phyloP scores from a whole-genome alignment of 2,797 vertebrate genomes.

The Xerus rutilus region DNA sequence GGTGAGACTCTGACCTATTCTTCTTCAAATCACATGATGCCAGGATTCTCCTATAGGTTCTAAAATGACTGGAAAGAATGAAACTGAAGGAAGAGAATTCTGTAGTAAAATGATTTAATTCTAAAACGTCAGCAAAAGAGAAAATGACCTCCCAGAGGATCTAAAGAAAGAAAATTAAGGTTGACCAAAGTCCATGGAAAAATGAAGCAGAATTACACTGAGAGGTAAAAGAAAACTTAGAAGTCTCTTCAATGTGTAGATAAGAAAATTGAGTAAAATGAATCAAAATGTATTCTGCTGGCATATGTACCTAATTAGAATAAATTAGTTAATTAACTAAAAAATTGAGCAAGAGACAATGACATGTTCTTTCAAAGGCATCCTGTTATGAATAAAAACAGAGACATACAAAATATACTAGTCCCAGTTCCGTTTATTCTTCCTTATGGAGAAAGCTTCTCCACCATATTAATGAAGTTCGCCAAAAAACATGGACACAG shows the following conservation, averaged over 20 bases:
- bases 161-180: background rate
- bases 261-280: background rate
- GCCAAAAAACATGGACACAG: background rate
- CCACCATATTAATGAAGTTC: background rate
- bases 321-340: too few relatives aligned
- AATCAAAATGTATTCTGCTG: too few relatives aligned
- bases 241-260: background rate
- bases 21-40: background rate
- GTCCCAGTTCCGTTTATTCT: background rate
- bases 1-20: background rate
- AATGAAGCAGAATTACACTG: background rate
- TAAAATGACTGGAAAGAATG: background rate
- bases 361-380: background rate
- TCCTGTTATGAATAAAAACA: background rate
- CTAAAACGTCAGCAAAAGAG: background rate
- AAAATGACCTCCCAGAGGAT: background rate
- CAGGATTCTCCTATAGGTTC: background rate
- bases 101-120: constrained; percentile 41
- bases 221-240: background rate
- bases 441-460: background rate
- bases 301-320: too few relatives aligned
- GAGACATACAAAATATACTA: background rate
- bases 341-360: background rate
- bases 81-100: background rate
- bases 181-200: background rate